Percentiles rank a stretch among this genome's conserved stretches.
phyloP scores from a whole-genome alignment of 2,113 vertebrate genomes.

The Taxidea taxus region DNA sequence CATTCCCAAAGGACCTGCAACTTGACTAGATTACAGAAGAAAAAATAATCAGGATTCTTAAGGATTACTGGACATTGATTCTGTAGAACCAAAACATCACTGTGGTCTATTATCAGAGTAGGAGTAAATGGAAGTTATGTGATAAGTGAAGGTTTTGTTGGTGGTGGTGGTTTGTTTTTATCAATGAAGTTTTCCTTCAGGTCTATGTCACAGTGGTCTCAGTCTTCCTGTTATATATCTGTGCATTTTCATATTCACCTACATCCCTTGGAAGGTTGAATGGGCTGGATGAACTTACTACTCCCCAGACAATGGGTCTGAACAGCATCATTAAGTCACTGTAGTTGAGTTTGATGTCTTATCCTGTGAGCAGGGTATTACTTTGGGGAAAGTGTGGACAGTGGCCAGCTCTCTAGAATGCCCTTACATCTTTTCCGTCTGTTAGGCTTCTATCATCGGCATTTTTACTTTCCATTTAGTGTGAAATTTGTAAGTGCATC shows the following conservation, averaged over 20 bases:
- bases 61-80: background rate
- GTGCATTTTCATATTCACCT: background rate
- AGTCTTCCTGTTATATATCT: background rate
- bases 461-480: background rate
- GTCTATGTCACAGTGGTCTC: background rate
- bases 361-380: background rate
- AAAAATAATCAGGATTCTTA: background rate
- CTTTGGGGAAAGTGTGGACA: background rate
- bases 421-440: background rate
- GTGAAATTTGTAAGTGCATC: background rate
- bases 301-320: accelerated
- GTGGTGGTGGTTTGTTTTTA: background rate
- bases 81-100: background rate
- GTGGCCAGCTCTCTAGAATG: background rate
- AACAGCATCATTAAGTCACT: background rate
- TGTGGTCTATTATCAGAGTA: background rate
- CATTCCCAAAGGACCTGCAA: background rate
- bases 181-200: background rate
- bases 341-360: background rate
- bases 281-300: background rate
- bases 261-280: background rate
- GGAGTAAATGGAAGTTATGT: background rate
- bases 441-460: background rate
- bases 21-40: background rate
- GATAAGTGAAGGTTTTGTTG: background rate